Evolutionary conservation across 2,888 invertebrate species (phyloP).

Genomic region (Hesperia comma): DNA sequence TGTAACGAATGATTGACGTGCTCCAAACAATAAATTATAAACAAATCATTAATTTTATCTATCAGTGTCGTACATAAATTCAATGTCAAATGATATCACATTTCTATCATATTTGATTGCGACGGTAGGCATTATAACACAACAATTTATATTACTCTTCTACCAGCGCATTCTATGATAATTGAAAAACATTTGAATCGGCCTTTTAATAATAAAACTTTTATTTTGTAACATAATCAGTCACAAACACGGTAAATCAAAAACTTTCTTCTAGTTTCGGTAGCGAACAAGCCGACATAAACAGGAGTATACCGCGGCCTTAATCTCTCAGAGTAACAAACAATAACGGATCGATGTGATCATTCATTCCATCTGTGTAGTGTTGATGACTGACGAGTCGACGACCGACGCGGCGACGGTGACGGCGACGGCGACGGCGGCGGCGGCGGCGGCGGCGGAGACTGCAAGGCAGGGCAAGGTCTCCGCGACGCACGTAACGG

Average conservation of each 20-base stretch:
- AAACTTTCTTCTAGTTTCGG: background rate
- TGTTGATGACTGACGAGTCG: constrained; percentile 57
- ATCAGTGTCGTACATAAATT: background rate
- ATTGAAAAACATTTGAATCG: too few species aligned
- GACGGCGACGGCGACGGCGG: too few species aligned
- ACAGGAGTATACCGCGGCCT: constrained; percentile 41
- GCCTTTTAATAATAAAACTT: too few species aligned
- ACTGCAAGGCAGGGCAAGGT: background rate
- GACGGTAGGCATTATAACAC: background rate
- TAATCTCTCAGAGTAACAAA: constrained; percentile 60
- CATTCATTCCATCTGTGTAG: constrained; percentile 61
- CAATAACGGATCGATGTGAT: constrained; percentile 68
- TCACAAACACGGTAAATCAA: too few species aligned
- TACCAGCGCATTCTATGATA: background rate
- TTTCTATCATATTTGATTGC: background rate
- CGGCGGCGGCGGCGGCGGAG: too few species aligned
- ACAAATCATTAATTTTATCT: background rate
- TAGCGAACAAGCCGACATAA: constrained; percentile 17
- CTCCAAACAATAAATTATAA: background rate
- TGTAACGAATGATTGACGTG: background rate
- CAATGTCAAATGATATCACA: background rate
- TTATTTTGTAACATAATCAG: too few species aligned
- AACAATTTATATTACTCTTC: background rate
- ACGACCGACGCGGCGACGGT: constrained; percentile 47
- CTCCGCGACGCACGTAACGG: background rate